phyloP scores from a whole-genome alignment of 2,888 invertebrate species.

The Drosophila subquinaria region DNA sequence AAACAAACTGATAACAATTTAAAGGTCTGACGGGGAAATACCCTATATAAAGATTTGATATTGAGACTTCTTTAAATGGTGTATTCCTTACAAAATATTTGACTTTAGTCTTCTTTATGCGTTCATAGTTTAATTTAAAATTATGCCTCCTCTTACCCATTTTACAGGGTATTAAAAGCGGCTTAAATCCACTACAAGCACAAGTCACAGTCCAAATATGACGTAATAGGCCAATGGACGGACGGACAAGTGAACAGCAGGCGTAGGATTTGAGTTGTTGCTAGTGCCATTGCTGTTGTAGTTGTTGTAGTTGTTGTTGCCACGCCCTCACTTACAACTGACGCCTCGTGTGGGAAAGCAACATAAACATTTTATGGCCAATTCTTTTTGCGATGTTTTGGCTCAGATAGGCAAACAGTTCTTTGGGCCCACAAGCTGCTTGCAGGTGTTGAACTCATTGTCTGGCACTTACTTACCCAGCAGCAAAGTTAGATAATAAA shows the following conservation, averaged over 20 bases:
- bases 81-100: neutral
- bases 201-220: conserved; percentile 48
- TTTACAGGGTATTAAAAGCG: conserved; percentile 34
- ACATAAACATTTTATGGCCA: conserved; percentile 71
- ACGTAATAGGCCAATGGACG: conserved; percentile 57
- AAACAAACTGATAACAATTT: conserved; percentile 8
- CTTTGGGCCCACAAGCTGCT: conserved; percentile 38
- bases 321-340: conserved; percentile 55
- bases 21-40: neutral
- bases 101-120: neutral
- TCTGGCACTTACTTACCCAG: conserved; percentile 37
- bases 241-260: conserved; percentile 37
- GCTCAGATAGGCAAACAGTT: conserved; percentile 50
- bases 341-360: conserved; percentile 67
- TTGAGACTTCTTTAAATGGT: neutral
- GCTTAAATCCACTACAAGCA: conserved; percentile 43
- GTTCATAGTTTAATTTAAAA: neutral
- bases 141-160: neutral
- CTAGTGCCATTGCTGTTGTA: conserved; percentile 5
- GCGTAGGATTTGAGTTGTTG: conserved; percentile 65
- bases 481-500: conserved; percentile 53
- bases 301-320: conserved; percentile 34
- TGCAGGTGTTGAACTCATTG: conserved; percentile 59
- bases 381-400: conserved; percentile 64
- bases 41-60: conserved; percentile 1